Evolutionary conservation across 92 coral and sea anemone species (phyloP).

Genomic region (Heliopora coerulea): DNA sequence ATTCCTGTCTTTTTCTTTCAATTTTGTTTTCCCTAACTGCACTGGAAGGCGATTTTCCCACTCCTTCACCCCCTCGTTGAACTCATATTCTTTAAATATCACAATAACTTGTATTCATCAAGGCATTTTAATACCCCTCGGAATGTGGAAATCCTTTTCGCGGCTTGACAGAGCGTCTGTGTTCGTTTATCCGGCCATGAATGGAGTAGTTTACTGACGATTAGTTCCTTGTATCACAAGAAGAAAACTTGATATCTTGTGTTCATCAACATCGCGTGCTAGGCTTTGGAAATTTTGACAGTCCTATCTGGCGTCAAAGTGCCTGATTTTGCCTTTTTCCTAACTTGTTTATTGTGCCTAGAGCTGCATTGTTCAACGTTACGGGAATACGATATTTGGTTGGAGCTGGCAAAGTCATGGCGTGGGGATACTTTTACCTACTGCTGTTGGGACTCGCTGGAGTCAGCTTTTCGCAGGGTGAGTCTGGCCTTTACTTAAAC

Average conservation of each 20-base stretch:
- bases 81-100: too few species aligned
- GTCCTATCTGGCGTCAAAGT: constrained; percentile 23
- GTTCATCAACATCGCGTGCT: constrained; percentile 7
- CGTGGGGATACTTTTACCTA: not conserved
- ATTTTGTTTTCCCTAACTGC: too few species aligned
- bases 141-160: constrained; percentile 32
- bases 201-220: constrained; percentile 30
- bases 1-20: too few species aligned
- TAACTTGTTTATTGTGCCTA: not conserved
- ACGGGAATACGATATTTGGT: not conserved
- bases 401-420: not conserved
- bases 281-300: constrained; percentile 1
- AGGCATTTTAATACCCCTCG: too few species aligned
- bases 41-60: too few species aligned
- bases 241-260: not conserved
- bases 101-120: too few species aligned
- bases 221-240: too few species aligned
- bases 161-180: constrained; percentile 34
- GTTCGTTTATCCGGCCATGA: constrained; percentile 19
- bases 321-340: constrained; percentile 16
- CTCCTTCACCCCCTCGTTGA: too few species aligned
- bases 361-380: not conserved
- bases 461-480: too few species aligned
- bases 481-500: too few species aligned
- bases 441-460: not conserved